These are phyloP conservation scores for Apodemia duryi DNA, from an alignment of 2,888 invertebrate species.

Conservation along the genomic window DNA sequence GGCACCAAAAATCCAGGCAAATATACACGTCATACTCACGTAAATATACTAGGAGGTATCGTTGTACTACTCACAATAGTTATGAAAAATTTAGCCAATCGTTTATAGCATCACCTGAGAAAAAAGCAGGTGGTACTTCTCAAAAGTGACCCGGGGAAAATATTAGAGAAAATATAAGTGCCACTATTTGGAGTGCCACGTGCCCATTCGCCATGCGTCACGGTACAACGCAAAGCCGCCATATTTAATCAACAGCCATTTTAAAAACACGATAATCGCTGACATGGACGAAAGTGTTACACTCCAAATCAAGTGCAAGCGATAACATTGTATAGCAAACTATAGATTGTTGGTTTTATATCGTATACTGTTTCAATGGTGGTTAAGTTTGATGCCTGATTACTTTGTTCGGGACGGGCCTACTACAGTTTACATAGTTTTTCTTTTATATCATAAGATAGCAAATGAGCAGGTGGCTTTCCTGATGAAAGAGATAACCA, in stretches of 20 bases:
- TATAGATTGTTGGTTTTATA: conserved; percentile 2
- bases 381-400: background rate
- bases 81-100: too few relatives aligned
- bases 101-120: too few relatives aligned
- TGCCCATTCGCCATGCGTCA: conserved; percentile 51
- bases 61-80: too few relatives aligned
- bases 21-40: too few relatives aligned
- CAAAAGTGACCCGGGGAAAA: background rate
- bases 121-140: too few relatives aligned
- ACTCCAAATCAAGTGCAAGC: conserved; percentile 23
- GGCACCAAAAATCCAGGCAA: too few relatives aligned
- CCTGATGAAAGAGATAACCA: too few relatives aligned
- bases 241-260: conserved; percentile 58
- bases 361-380: background rate
- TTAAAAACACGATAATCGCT: conserved; percentile 57
- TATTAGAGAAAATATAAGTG: background rate
- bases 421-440: too few relatives aligned
- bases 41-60: too few relatives aligned
- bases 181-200: conserved; percentile 33
- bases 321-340: conserved; percentile 28
- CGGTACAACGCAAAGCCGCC: conserved; percentile 39
- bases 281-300: conserved; percentile 42
- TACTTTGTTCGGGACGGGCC: too few relatives aligned
- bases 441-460: too few relatives aligned
- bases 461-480: too few relatives aligned